A percentile compares a stretch with the other conserved stretches of the same genome.
Conservation (phyloP, 2,888 invertebrate genomes). For the Tetanocera ferruginea region DNA sequence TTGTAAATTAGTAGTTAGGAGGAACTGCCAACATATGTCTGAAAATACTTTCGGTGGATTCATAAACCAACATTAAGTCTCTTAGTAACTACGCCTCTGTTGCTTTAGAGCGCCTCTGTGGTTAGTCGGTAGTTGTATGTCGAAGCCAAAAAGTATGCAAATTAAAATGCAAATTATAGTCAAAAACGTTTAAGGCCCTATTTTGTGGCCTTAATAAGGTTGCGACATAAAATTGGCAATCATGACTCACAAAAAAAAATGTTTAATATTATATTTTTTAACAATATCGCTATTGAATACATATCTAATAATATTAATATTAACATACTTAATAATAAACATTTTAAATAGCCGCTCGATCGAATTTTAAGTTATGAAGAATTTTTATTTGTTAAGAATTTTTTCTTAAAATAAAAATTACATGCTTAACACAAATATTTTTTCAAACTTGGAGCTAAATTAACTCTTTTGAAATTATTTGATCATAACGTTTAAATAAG, state of each 20-base stretch:
- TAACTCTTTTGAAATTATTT: background rate
- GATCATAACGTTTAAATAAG: too few species aligned
- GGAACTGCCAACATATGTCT: background rate
- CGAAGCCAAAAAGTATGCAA: constrained; percentile 18
- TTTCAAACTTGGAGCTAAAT: background rate
- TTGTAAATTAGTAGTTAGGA: background rate
- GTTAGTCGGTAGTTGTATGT: background rate
- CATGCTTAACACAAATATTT: too few species aligned
- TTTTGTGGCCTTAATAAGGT: too few species aligned
- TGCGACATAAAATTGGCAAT: background rate
- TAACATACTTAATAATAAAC: too few species aligned
- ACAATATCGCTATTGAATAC: too few species aligned
- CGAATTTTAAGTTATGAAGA: too few species aligned
- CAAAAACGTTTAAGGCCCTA: background rate
- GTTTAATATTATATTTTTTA: background rate
- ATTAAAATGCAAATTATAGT: constrained; percentile 30
- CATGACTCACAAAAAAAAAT: background rate
- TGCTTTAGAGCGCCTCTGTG: background rate
- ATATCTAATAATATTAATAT: too few species aligned
- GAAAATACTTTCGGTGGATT: constrained; percentile 12
- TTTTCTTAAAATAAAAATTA: too few species aligned
- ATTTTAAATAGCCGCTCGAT: too few species aligned
- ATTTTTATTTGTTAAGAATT: too few species aligned
- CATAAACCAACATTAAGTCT: constrained; percentile 14
- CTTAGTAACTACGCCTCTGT: background rate